Evolutionary conservation across 1,140 invertebrate genomes (phyloP).

Genomic region (Bombyx mandarina): DNA sequence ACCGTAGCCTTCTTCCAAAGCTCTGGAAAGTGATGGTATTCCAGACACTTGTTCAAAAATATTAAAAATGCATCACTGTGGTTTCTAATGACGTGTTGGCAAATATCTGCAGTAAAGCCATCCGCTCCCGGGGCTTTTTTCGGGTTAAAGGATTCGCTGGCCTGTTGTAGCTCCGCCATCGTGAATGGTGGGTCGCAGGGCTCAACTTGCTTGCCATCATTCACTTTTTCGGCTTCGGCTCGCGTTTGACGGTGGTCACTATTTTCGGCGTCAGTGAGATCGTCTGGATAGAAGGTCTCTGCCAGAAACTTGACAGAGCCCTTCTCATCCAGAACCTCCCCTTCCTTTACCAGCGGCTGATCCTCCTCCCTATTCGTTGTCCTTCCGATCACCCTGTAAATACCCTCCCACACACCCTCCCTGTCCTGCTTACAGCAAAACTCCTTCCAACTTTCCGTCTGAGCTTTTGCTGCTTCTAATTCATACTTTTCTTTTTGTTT

Average conservation of each 20-base stretch:
- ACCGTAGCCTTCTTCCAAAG: neutral
- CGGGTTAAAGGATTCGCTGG: slow-evolving; percentile 6
- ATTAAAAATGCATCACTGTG: neutral
- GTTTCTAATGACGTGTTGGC: neutral
- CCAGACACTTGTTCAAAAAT: slow-evolving; percentile 1
- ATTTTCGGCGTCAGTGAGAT: too few species aligned
- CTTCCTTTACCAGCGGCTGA: too few species aligned
- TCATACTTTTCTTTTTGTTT: slow-evolving; percentile 1
- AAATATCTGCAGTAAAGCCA: slow-evolving; percentile 12
- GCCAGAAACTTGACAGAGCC: slow-evolving; percentile 6
- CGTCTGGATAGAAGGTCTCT: slow-evolving; percentile 10
- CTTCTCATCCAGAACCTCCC: neutral
- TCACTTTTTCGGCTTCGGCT: too few species aligned
- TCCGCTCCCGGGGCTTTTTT: slow-evolving; percentile 14
- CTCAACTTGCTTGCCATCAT: too few species aligned
- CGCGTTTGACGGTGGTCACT: too few species aligned
- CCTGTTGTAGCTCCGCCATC: too few species aligned
- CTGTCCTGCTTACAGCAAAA: too few species aligned
- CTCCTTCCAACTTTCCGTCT: too few species aligned
- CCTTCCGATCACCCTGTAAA: too few species aligned
- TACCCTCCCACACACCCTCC: too few species aligned
- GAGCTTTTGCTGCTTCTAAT: slow-evolving; percentile 2
- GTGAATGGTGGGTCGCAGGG: too few species aligned
- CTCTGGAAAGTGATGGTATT: neutral
- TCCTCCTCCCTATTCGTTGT: too few species aligned